These are phyloP conservation scores for Megalops cyprinoides DNA, from an alignment of 2,797 vertebrate genomes.

Conservation along the genomic window DNA sequence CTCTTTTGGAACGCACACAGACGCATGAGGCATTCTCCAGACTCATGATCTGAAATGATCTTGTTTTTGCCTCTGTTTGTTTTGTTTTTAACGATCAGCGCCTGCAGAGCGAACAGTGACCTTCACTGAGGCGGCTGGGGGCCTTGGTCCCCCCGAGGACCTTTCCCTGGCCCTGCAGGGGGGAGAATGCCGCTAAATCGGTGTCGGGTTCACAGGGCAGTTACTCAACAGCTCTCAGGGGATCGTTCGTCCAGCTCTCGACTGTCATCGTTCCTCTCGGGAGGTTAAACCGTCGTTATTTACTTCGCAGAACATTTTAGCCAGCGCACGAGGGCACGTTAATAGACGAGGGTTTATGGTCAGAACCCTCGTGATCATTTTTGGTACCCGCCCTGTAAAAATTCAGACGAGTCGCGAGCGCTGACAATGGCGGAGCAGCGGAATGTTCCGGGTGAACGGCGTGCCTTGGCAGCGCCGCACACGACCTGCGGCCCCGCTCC, in stretches of 20 bases:
- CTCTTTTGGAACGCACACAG: neutral
- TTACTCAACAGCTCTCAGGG: neutral
- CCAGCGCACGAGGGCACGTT: slow-evolving; percentile 24
- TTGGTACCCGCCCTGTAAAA: neutral
- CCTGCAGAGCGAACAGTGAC: neutral
- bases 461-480: neutral
- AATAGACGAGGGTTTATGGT: neutral
- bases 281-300: slow-evolving; percentile 14
- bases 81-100: slow-evolving; percentile 1
- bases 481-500: neutral
- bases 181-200: neutral
- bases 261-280: neutral
- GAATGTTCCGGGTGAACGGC: neutral
- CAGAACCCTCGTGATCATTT: slow-evolving; percentile 25
- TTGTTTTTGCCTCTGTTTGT: neutral
- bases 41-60: neutral
- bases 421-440: neutral
- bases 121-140: neutral
- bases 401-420: slow-evolving; percentile 7
- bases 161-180: neutral
- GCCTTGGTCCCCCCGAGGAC: neutral
- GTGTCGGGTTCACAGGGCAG: neutral
- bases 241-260: neutral
- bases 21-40: neutral
- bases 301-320: no score